Conservation (phyloP, 2,113 vertebrate species). For the Pteronura brasiliensis region DNA sequence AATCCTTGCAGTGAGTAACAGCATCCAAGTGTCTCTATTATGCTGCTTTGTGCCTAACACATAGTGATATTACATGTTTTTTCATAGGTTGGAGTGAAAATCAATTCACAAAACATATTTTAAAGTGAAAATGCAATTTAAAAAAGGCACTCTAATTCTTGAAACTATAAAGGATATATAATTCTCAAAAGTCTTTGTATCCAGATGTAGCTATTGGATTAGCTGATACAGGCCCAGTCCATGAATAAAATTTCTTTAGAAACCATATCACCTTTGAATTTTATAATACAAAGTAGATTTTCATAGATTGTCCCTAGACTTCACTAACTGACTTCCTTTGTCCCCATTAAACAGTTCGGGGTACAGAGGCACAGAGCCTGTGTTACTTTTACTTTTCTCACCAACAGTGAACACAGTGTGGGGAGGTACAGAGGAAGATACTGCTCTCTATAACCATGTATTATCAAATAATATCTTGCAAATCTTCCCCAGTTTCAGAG, state of each 20-base stretch:
- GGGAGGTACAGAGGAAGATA: neutral
- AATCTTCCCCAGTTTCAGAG: neutral
- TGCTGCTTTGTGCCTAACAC: neutral
- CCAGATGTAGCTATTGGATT: neutral
- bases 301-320: neutral
- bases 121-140: slow-evolving; percentile 15
- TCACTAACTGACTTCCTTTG: neutral
- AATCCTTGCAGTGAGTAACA: neutral
- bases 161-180: neutral
- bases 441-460: neutral
- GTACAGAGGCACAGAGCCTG: neutral
- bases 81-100: neutral
- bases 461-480: neutral
- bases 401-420: neutral
- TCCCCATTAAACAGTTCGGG: neutral
- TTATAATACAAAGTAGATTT: slow-evolving; percentile 13
- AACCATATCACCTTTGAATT: neutral
- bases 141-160: neutral
- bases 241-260: neutral
- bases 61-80: too few species aligned
- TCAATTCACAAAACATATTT: neutral
- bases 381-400: too few species aligned
- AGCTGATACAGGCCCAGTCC: neutral
- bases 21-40: neutral
- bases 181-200: slow-evolving; percentile 17